A percentile compares a stretch with the other conserved stretches of the same genome.
Evolutionary conservation across 2,113 vertebrate genomes (phyloP).

Genomic region (Pyrgilauda ruficollis): DNA sequence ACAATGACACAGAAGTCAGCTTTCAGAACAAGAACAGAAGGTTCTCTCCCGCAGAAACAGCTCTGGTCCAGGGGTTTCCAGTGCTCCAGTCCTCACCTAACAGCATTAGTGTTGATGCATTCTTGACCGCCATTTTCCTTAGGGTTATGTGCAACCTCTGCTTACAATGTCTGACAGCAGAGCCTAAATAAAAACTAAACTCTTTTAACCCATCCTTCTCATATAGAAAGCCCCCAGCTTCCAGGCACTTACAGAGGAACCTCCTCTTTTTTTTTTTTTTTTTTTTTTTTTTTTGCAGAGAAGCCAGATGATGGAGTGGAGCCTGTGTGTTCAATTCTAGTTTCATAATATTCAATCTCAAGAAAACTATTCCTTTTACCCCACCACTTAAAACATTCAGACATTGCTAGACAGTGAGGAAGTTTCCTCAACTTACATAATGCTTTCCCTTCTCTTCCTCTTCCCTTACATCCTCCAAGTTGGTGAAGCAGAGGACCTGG

Average conservation of each 20-base stretch:
- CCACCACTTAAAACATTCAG: background rate
- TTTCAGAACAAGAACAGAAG: accelerated
- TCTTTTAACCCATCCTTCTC: background rate
- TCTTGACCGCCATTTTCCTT: background rate
- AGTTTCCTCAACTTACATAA: background rate
- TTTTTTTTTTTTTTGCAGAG: background rate
- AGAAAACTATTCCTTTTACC: background rate
- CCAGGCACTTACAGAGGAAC: background rate
- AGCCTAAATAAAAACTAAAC: background rate
- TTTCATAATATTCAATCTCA: background rate
- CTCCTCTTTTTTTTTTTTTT: background rate
- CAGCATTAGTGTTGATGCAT: accelerated
- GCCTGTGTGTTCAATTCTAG: background rate
- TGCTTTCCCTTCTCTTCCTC: background rate
- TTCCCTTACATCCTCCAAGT: background rate
- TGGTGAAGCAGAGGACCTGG: background rate
- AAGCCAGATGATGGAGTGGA: background rate
- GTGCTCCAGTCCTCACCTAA: accelerated
- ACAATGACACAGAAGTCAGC: background rate
- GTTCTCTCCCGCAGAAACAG: background rate
- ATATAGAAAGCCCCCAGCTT: background rate
- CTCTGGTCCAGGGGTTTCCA: background rate
- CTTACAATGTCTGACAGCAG: background rate
- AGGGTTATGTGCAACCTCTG: background rate
- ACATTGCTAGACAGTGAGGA: background rate